These are phyloP conservation scores for Trematomus bernacchii DNA, from an alignment of 2,797 vertebrate genomes.

Conservation along the genomic window DNA sequence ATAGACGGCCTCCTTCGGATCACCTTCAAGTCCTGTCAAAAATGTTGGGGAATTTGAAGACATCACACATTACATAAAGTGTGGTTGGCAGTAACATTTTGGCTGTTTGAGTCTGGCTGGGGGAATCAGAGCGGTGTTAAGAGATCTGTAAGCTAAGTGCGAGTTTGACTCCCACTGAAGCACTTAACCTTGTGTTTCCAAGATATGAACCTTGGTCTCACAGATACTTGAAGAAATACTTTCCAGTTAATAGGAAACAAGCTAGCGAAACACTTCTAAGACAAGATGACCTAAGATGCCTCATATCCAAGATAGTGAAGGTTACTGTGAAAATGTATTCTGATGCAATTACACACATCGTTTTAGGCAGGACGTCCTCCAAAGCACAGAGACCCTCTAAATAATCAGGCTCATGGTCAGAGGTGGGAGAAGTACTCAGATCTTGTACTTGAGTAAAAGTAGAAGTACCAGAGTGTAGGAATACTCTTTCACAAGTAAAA, in stretches of 20 bases:
- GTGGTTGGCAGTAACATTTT: constrained; percentile 14
- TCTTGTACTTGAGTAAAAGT: too few species aligned
- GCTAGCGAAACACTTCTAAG: not conserved
- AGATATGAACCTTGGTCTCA: not conserved
- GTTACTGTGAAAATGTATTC: too few species aligned
- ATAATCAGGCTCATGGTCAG: too few species aligned
- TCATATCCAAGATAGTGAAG: not conserved
- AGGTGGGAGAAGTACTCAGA: too few species aligned
- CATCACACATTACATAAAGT: constrained; percentile 20
- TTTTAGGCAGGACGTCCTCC: too few species aligned
- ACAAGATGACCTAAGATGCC: not conserved
- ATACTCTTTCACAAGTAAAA: too few species aligned
- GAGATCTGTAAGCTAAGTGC: not conserved
- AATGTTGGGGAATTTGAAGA: constrained; percentile 28
- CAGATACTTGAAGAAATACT: not conserved
- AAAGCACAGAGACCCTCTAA: too few species aligned
- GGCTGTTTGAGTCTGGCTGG: constrained; percentile 1
- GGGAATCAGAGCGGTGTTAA: constrained; percentile 19
- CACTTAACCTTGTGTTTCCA: constrained; percentile 4
- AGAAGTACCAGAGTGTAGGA: too few species aligned
- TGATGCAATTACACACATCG: too few species aligned
- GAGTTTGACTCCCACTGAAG: constrained; percentile 9
- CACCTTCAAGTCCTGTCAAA: constrained; percentile 7
- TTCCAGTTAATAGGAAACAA: not conserved
- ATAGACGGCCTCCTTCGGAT: constrained; percentile 8